Percentiles rank a stretch among this genome's conserved stretches.
Evolutionary conservation across 2,888 invertebrate species (phyloP).

Genomic region (Eulithis testata): DNA sequence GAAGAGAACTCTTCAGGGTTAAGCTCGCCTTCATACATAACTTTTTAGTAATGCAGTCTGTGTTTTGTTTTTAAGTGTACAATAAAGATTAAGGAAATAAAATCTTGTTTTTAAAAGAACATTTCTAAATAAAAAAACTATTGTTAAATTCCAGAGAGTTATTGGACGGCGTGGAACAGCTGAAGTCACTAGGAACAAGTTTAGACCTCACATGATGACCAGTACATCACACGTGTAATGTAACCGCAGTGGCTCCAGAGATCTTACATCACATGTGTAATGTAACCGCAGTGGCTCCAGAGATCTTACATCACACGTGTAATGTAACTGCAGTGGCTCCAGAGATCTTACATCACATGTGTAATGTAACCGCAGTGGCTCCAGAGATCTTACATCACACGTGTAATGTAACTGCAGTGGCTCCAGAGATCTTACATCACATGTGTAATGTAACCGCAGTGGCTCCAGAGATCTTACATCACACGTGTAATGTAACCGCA

Average conservation of each 20-base stretch:
- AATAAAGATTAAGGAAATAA: too few relatives aligned
- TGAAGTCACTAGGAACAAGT: conserved; percentile 64
- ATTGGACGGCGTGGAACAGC: conserved; percentile 70
- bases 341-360: conserved; percentile 18
- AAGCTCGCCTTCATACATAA: too few relatives aligned
- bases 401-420: background rate
- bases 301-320: conserved; percentile 15
- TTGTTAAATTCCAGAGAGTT: conserved; percentile 68
- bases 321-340: conserved; percentile 6
- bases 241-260: conserved; percentile 16
- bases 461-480: conserved; percentile 21
- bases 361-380: background rate
- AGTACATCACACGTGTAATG: background rate
- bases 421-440: conserved; percentile 23
- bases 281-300: conserved; percentile 11
- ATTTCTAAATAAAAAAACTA: too few relatives aligned
- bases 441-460: conserved; percentile 1
- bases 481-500: conserved; percentile 1
- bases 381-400: conserved; percentile 23
- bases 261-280: conserved; percentile 5
- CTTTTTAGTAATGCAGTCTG: too few relatives aligned
- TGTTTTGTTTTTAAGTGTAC: too few relatives aligned
- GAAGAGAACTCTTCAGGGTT: too few relatives aligned
- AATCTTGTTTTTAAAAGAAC: too few relatives aligned
- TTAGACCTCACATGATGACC: conserved; percentile 73